These are phyloP conservation scores for Drosophila bifasciata DNA, from an alignment of 1,140 invertebrate genomes.

Conservation along the genomic window DNA sequence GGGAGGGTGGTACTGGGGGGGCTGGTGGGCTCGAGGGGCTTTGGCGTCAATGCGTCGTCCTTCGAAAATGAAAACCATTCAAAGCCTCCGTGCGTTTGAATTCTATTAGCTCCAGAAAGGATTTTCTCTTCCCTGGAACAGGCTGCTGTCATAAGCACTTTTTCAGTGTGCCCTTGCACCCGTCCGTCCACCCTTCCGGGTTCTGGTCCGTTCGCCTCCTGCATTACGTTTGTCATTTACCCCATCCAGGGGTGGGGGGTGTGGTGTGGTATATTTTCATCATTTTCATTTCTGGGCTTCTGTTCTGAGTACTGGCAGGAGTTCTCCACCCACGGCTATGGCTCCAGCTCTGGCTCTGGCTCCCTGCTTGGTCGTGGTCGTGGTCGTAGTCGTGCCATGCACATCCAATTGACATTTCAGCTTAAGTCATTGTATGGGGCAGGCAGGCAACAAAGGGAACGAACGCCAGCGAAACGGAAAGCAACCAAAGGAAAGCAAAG, in stretches of 20 bases:
- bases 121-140: constrained; percentile 54
- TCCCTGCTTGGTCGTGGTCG: constrained; percentile 11
- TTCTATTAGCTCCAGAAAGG: constrained; percentile 79
- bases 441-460: constrained; percentile 44
- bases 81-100: constrained; percentile 80
- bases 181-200: not conserved
- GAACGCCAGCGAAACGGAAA: constrained; percentile 57
- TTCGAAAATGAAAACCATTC: constrained; percentile 79
- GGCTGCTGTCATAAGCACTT: constrained; percentile 78
- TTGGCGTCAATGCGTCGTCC: constrained; percentile 59
- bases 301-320: constrained; percentile 17
- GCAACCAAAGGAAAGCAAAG: constrained; percentile 47
- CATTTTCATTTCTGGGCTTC: constrained; percentile 64
- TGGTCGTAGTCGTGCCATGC: constrained; percentile 52
- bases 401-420: constrained; percentile 82
- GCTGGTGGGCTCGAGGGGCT: too few relatives aligned
- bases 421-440: constrained; percentile 78
- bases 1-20: too few relatives aligned
- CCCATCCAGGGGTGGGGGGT: constrained; percentile 49
- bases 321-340: not conserved
- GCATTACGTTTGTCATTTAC: constrained; percentile 69
- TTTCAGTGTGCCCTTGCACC: constrained; percentile 50
- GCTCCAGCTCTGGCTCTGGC: not conserved
- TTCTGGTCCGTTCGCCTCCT: too few relatives aligned
- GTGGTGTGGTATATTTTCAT: constrained; percentile 66